Conservation (phyloP, 2,888 invertebrate species). For the Pelosia muscerda region DNA sequence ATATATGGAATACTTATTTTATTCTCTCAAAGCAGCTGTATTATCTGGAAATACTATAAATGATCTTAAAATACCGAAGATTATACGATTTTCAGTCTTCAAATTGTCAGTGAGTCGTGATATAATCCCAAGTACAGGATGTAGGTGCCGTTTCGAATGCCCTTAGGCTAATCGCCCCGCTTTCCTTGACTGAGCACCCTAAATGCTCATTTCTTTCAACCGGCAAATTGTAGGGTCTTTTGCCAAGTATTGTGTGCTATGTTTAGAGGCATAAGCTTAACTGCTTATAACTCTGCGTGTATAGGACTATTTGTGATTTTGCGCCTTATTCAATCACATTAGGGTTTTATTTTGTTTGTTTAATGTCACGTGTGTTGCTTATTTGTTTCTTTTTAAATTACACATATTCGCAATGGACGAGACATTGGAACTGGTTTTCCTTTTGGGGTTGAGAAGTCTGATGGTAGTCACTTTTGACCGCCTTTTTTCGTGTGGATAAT, state of each 20-base stretch:
- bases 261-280: background rate
- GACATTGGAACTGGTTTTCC: background rate
- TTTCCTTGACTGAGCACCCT: conserved; percentile 40
- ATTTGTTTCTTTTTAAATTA: background rate
- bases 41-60: conserved; percentile 1
- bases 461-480: no score
- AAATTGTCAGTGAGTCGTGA: conserved; percentile 25
- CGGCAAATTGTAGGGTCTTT: conserved; percentile 30
- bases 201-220: conserved; percentile 43
- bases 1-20: no score
- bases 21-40: conserved; percentile 4
- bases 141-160: conserved; percentile 42
- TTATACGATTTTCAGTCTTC: conserved; percentile 15
- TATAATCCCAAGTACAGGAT: conserved; percentile 28
- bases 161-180: conserved; percentile 46
- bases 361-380: background rate
- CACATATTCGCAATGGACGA: no score
- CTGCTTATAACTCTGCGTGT: background rate
- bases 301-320: background rate
- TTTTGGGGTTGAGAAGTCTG: background rate
- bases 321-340: background rate
- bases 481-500: no score
- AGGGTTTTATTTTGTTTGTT: background rate
- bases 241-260: conserved; percentile 6
- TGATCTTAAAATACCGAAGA: conserved; percentile 3